These are phyloP conservation scores for Drosophila mercatorum DNA, from an alignment of 2,888 invertebrate genomes.

Conservation along the genomic window DNA sequence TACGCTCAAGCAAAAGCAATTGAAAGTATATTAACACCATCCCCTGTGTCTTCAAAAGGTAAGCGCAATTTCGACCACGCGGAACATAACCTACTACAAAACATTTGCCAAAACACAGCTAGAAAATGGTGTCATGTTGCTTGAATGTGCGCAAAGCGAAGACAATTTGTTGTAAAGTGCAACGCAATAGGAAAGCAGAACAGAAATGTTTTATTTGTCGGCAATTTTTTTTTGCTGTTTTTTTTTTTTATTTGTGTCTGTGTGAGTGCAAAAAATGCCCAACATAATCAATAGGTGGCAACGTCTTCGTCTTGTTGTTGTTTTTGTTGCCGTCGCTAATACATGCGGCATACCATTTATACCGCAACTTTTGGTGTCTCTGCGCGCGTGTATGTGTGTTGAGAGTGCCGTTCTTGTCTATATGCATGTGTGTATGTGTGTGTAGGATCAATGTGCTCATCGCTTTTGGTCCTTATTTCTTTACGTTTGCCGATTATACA, in stretches of 20 bases:
- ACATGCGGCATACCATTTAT: conserved; percentile 53
- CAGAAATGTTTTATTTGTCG: background rate
- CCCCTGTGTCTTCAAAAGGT: conserved; percentile 66
- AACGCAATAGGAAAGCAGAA: conserved; percentile 15
- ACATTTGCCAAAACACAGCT: conserved; percentile 68
- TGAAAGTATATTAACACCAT: conserved; percentile 57
- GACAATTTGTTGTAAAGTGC: conserved; percentile 35
- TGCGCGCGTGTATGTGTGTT: conserved; percentile 5
- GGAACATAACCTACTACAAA: conserved; percentile 78
- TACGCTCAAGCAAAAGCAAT: conserved; percentile 42
- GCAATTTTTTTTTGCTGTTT: background rate
- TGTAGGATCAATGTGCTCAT: conserved; percentile 32
- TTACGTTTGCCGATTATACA: conserved; percentile 55
- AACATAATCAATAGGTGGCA: conserved; percentile 72
- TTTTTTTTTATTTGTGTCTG: conserved; percentile 20
- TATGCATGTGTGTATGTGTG: background rate
- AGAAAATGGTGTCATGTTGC: conserved; percentile 73
- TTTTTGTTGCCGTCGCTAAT: conserved; percentile 34
- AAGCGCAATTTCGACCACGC: conserved; percentile 65
- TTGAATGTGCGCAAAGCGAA: conserved; percentile 4
- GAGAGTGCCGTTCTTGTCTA: background rate
- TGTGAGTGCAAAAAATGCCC: conserved; percentile 52
- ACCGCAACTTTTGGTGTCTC: conserved; percentile 14
- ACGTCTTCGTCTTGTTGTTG: conserved; percentile 20
- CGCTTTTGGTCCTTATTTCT: conserved; percentile 22